Conservation (phyloP, 1,140 invertebrate species). For the Neodiprion fabricii region DNA sequence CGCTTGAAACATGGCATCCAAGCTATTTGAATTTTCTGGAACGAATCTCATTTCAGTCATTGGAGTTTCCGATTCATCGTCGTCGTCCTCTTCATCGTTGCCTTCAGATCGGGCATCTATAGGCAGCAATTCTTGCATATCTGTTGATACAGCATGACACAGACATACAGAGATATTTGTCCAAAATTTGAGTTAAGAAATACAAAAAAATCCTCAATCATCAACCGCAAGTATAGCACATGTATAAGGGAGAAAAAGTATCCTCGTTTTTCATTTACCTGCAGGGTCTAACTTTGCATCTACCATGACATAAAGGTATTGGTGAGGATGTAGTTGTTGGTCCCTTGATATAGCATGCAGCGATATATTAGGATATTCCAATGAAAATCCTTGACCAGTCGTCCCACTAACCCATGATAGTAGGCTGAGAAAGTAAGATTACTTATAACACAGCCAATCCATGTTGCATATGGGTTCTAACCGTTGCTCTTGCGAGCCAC, state of each 20-base stretch:
- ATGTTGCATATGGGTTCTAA: too few relatives aligned
- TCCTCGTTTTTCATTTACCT: constrained; percentile 47
- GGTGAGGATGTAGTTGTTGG: constrained; percentile 66
- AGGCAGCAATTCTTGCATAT: constrained; percentile 32
- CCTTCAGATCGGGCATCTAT: constrained; percentile 37
- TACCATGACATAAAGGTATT: constrained; percentile 76
- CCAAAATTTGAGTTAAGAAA: not conserved
- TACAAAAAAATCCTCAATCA: not conserved
- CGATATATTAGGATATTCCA: constrained; percentile 75
- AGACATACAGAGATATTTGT: not conserved
- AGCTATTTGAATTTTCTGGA: constrained; percentile 66
- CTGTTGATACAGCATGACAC: constrained; percentile 28
- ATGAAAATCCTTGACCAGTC: constrained; percentile 71
- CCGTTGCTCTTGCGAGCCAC: too few relatives aligned
- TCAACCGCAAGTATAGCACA: not conserved
- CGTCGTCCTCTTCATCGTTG: constrained; percentile 62
- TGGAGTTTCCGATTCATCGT: constrained; percentile 56
- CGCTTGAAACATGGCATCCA: constrained; percentile 73
- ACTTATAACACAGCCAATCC: not conserved
- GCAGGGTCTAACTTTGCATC: constrained; percentile 67
- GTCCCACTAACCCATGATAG: constrained; percentile 70
- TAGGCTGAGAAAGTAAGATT: constrained; percentile 59
- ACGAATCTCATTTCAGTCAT: constrained; percentile 74
- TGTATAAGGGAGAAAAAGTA: not conserved
- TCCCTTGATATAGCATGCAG: constrained; percentile 80